These are phyloP conservation scores for Apostichopus parvimensis DNA, from an alignment of 35 echinoderm and acorn worm genomes.

Conservation along the genomic window DNA sequence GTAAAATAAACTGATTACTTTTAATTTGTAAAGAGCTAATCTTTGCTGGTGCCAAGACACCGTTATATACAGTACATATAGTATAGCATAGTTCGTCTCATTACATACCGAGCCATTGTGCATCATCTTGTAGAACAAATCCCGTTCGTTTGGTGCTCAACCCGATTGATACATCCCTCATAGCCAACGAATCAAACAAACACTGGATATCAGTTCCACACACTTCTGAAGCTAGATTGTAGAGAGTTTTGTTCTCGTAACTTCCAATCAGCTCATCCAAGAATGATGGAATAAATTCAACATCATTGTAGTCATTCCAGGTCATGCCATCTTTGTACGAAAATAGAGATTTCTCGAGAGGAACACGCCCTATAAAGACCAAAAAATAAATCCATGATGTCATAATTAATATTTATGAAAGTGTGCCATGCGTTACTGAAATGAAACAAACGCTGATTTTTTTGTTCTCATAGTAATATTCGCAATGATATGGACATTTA, in stretches of 20 bases:
- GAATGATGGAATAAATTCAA: slow-evolving; percentile 70
- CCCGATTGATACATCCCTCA: slow-evolving; percentile 55
- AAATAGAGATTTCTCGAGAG: slow-evolving; percentile 60
- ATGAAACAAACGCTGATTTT: too few species aligned
- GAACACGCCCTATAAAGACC: slow-evolving; percentile 65
- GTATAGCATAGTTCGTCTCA: too few species aligned
- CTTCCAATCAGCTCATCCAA: slow-evolving; percentile 57
- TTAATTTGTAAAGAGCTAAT: too few species aligned
- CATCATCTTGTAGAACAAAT: neutral
- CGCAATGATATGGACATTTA: too few species aligned
- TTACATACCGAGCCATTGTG: slow-evolving; percentile 37
- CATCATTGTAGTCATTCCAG: slow-evolving; percentile 70
- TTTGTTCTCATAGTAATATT: too few species aligned
- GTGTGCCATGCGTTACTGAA: too few species aligned
- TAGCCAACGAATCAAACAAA: slow-evolving; percentile 81
- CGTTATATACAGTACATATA: too few species aligned
- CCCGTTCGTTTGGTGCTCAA: slow-evolving; percentile 59
- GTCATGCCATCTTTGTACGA: slow-evolving; percentile 50
- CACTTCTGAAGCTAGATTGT: neutral
- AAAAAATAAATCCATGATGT: neutral
- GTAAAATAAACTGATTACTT: too few species aligned
- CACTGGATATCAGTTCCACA: slow-evolving; percentile 72
- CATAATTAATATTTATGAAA: too few species aligned
- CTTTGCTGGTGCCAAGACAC: too few species aligned
- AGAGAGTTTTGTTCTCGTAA: slow-evolving; percentile 27